These are phyloP conservation scores for Ormyrus labotus DNA, from an alignment of 2,888 invertebrate species.

Conservation along the genomic window DNA sequence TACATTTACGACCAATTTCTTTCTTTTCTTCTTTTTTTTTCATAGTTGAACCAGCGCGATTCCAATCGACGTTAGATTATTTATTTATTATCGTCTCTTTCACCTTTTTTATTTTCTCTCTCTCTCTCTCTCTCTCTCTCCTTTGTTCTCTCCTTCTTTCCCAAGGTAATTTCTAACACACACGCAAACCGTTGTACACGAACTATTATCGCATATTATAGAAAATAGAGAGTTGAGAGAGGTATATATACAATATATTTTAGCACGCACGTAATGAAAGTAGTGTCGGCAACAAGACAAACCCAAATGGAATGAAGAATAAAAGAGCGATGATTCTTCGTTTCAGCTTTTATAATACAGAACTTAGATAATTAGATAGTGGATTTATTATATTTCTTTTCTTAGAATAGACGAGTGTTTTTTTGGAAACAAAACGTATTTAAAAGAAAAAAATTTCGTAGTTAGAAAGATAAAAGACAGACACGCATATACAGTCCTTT, in stretches of 20 bases:
- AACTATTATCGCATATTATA: conserved; percentile 53
- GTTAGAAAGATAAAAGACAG: not conserved
- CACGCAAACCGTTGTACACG: conserved; percentile 53
- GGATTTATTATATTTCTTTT: conserved; percentile 32
- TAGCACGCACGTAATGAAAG: conserved; percentile 55
- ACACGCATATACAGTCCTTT: not conserved
- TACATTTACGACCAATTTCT: not conserved
- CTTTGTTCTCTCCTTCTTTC: conserved; percentile 4
- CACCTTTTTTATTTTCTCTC: not conserved
- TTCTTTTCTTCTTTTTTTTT: not conserved
- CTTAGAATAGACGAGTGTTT: conserved; percentile 51
- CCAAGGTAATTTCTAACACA: conserved; percentile 53
- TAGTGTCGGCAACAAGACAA: conserved; percentile 46
- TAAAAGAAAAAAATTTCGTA: not conserved
- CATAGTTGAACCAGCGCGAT: conserved; percentile 16
- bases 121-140: not conserved
- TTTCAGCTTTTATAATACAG: conserved; percentile 49
- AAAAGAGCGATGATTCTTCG: conserved; percentile 47
- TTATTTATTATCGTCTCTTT: conserved; percentile 22
- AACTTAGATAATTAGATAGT: conserved; percentile 49
- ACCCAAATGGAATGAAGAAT: conserved; percentile 51
- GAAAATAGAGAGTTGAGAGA: conserved; percentile 53
- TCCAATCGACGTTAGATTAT: conserved; percentile 16
- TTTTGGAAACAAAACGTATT: not conserved
- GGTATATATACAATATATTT: conserved; percentile 47